Percentiles rank a stretch among this genome's conserved stretches.
Evolutionary conservation across 2,888 invertebrate genomes (phyloP).

Genomic region (Allolobophora icterica): DNA sequence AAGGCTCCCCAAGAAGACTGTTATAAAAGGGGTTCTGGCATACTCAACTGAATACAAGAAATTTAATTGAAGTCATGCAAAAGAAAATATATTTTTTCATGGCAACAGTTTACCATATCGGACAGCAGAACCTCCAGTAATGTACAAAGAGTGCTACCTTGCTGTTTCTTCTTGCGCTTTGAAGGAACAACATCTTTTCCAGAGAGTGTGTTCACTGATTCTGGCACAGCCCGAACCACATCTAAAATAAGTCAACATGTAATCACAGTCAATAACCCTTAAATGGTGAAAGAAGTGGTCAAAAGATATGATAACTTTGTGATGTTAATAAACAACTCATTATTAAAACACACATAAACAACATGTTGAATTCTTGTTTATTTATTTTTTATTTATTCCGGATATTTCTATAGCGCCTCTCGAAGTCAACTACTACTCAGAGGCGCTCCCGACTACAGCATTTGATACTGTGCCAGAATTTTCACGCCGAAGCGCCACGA

Average conservation of each 20-base stretch:
- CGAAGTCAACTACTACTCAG: too few species aligned
- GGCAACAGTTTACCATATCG: neutral
- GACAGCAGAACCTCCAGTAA: neutral
- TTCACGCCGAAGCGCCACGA: too few species aligned
- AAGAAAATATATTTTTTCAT: too few species aligned
- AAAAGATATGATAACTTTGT: neutral
- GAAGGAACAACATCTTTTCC: neutral
- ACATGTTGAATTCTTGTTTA: neutral
- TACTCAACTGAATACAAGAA: neutral
- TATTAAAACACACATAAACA: neutral
- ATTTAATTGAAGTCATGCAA: neutral
- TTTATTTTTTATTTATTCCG: too few species aligned
- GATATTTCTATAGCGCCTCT: too few species aligned
- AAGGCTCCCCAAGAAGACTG: neutral
- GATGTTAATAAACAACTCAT: neutral
- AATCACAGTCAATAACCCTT: neutral
- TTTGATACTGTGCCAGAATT: too few species aligned
- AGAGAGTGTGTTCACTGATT: neutral
- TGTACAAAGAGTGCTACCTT: neutral
- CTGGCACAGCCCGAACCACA: neutral
- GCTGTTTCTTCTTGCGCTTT: neutral
- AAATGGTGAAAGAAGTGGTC: neutral
- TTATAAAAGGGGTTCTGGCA: neutral
- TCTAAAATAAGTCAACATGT: neutral
- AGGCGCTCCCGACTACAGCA: too few species aligned